These are phyloP conservation scores for Drosophila demipolita DNA, from an alignment of 2,888 invertebrate species.

Conservation along the genomic window DNA sequence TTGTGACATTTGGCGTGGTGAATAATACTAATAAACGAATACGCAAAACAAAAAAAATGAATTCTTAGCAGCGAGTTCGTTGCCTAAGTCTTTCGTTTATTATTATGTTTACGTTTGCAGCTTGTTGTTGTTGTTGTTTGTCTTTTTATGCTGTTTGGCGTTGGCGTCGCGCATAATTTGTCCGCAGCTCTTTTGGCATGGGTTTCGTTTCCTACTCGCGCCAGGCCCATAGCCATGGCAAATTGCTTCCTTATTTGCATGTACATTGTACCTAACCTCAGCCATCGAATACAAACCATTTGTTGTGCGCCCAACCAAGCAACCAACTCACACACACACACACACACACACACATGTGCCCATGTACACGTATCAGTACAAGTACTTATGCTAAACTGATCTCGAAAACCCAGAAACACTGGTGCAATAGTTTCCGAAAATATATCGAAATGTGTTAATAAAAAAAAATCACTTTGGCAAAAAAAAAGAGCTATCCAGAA, in stretches of 20 bases:
- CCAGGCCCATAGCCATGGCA: slow-evolving; percentile 59
- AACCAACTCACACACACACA: slow-evolving; percentile 11
- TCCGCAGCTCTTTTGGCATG: slow-evolving; percentile 46
- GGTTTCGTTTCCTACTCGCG: slow-evolving; percentile 65
- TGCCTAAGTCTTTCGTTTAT: slow-evolving; percentile 18
- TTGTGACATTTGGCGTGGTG: slow-evolving; percentile 7
- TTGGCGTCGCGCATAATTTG: slow-evolving; percentile 68
- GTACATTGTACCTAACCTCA: slow-evolving; percentile 40
- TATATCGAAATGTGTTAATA: not conserved
- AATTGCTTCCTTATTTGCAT: slow-evolving; percentile 73
- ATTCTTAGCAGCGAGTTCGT: slow-evolving; percentile 47
- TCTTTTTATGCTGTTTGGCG: slow-evolving; percentile 13
- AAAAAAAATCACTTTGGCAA: too few relatives aligned
- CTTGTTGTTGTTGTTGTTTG: not conserved
- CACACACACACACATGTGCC: slow-evolving; percentile 6
- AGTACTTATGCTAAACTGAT: slow-evolving; percentile 52
- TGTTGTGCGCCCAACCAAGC: slow-evolving; percentile 26
- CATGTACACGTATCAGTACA: slow-evolving; percentile 3
- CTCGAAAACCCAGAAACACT: slow-evolving; percentile 21
- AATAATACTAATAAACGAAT: slow-evolving; percentile 32
- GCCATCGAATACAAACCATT: slow-evolving; percentile 26
- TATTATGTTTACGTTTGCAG: slow-evolving; percentile 53
- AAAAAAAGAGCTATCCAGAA: not conserved
- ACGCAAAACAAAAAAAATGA: slow-evolving; percentile 4
- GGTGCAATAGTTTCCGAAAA: not conserved